Percentiles rank a stretch among this genome's conserved stretches.
phyloP scores from a whole-genome alignment of 2,888 invertebrate genomes.

The Coremacera marginata region DNA sequence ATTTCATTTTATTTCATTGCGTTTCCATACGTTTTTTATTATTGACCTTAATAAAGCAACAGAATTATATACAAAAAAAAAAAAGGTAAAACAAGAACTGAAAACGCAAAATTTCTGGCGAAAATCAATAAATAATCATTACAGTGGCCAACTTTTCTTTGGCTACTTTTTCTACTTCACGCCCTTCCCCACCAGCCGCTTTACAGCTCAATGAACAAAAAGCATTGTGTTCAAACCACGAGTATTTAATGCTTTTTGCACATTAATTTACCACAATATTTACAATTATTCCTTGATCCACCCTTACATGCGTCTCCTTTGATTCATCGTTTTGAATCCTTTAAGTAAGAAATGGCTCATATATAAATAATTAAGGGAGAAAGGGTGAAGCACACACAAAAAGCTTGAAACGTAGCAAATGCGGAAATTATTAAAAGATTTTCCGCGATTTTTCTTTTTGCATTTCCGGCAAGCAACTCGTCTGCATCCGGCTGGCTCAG shows the following conservation, averaged over 20 bases:
- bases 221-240: background rate
- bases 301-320: background rate
- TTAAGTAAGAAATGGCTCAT: no score
- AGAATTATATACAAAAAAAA: background rate
- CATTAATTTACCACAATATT: constrained; percentile 7
- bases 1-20: background rate
- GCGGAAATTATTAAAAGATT: constrained; percentile 40
- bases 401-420: constrained; percentile 16
- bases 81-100: background rate
- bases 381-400: background rate
- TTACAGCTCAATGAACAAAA: background rate
- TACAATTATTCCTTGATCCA: constrained; percentile 2
- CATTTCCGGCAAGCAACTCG: constrained; percentile 1
- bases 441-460: constrained; percentile 27
- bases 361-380: no score
- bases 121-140: constrained; percentile 32
- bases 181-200: background rate
- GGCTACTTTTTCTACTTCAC: background rate
- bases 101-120: background rate
- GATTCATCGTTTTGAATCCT: no score
- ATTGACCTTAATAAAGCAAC: constrained; percentile 24
- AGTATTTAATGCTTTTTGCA: constrained; percentile 9
- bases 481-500: constrained; percentile 3
- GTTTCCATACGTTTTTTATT: background rate
- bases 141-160: background rate